Evolutionary conservation across 2,113 vertebrate genomes (phyloP), one percentile per base, ranked within the genome.

Genomic region (Melanocharis versteri): DNA sequence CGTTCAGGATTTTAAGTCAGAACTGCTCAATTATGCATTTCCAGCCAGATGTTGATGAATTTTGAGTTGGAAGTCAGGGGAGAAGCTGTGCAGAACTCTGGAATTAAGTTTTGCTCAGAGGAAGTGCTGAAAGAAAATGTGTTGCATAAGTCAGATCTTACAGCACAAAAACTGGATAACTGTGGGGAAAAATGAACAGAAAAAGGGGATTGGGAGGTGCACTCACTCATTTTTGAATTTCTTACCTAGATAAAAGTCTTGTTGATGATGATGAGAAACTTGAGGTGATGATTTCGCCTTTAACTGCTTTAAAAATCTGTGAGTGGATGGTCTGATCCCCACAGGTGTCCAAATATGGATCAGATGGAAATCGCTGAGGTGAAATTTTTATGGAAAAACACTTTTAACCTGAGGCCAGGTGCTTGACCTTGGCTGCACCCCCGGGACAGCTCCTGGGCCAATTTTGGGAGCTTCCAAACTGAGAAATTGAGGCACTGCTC

Each of bases 181-280:
- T 51, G 37, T 72, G 42, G 54, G 51, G 5, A 0, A 18, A 70
- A 82, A 47, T 16, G 13, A 30, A 15, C 79, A 45, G 31, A 4
- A 58, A 31, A 31, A 3, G 8, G 8, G 4, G 21, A 2, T 7
- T 62, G 2, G 8, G 6, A 1, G 15, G 9, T 45, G 54, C 7
- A 57, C 62, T 64, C 30, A 24, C 7, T 72, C 5, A 7, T 21
- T 71, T 26, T 22, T 27, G 1, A 5, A 4, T 14, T 15, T 13
- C 15, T 40, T 73, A 19, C 7, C 15, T 50, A 7, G 31, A 28
- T 17, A 30, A 70, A 56, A 44, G 3, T 24, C 12, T 15, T 33
- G 18, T 69, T 47, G 23, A 37, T 54, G 45, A 23, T 23, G 26
- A 13, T 39, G 21, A 79, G 44, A 58, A 73, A 44, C 48, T 30